Evolutionary conservation across 2,113 vertebrate species (phyloP).

Genomic region (Gasterosteus aculeatus): DNA sequence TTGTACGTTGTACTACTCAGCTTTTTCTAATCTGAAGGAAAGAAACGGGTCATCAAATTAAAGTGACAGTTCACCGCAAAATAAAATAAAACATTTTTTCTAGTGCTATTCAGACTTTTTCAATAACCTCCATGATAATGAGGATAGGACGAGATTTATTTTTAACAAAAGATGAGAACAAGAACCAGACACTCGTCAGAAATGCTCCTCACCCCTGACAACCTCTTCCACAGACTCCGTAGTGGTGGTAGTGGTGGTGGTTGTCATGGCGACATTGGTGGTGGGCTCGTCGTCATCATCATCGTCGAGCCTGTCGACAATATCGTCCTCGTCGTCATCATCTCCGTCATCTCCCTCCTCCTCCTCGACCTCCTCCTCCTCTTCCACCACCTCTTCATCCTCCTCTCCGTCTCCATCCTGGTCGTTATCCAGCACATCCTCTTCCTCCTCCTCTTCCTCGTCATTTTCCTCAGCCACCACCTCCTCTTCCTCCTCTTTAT

Average conservation of each 20-base stretch:
- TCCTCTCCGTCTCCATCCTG: constrained; percentile 85
- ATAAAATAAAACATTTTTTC: neutral
- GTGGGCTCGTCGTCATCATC: constrained; percentile 87
- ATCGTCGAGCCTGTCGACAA: constrained; percentile 79
- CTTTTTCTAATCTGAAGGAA: constrained; percentile 18
- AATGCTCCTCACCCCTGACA: constrained; percentile 87
- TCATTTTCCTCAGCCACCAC: constrained; percentile 82
- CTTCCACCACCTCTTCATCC: constrained; percentile 76
- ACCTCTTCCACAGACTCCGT: constrained; percentile 98
- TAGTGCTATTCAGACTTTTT: neutral
- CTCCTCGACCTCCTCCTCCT: constrained; percentile 77
- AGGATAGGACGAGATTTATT: neutral
- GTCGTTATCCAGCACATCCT: constrained; percentile 64
- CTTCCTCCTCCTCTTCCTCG: constrained; percentile 60
- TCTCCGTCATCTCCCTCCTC: constrained; percentile 80
- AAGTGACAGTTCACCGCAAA: neutral
- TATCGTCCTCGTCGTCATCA: constrained; percentile 80
- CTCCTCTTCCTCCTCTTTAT: constrained; percentile 82
- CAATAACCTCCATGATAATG: neutral
- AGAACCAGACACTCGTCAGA: neutral
- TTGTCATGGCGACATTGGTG: constrained; percentile 92
- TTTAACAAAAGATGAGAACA: neutral
- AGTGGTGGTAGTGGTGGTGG: constrained; percentile 94
- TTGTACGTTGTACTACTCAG: neutral
- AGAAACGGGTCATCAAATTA: neutral